Percentiles rank a stretch among this genome's conserved stretches.
These are phyloP conservation scores for Carcharodon carcharias DNA, from an alignment of 2,797 vertebrate species.

Conservation along the genomic window DNA sequence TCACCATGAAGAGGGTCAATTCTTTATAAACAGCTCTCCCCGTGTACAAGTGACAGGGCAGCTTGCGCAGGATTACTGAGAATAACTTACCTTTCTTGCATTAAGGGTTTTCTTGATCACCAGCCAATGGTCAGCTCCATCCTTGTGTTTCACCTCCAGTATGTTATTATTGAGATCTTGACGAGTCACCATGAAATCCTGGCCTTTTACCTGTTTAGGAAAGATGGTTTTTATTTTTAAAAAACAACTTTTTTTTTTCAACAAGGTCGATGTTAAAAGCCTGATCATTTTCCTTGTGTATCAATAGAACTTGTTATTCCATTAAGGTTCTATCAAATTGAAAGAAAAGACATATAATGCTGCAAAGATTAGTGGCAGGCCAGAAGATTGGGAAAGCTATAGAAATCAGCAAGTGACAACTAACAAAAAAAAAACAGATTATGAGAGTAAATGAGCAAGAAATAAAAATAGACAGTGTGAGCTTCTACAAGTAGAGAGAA, in stretches of 20 bases:
- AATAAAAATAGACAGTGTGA: too few species aligned
- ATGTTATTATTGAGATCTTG: conserved; percentile 61
- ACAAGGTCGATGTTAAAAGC: not conserved
- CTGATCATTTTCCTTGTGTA: not conserved
- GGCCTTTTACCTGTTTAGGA: conserved; percentile 55
- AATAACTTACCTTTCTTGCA: conserved; percentile 56
- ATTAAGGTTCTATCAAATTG: too few species aligned
- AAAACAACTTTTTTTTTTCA: not conserved
- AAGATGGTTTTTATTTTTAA: not conserved
- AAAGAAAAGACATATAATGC: too few species aligned
- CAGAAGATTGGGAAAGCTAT: too few species aligned
- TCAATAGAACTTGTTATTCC: not conserved
- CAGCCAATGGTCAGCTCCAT: conserved; percentile 63
- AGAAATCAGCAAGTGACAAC: too few species aligned
- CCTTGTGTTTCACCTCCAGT: conserved; percentile 62
- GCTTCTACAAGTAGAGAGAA: too few species aligned
- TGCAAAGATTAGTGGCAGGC: too few species aligned
- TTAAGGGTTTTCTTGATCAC: conserved; percentile 61
- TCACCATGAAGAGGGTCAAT: not conserved
- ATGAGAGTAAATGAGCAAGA: too few species aligned
- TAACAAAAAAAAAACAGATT: too few species aligned
- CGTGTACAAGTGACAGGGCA: not conserved
- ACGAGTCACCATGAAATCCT: conserved; percentile 58
- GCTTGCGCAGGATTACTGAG: too few species aligned
- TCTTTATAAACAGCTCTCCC: not conserved